Evolutionary conservation across 2,113 vertebrate genomes (phyloP).

Genomic region (Lagopus muta): DNA sequence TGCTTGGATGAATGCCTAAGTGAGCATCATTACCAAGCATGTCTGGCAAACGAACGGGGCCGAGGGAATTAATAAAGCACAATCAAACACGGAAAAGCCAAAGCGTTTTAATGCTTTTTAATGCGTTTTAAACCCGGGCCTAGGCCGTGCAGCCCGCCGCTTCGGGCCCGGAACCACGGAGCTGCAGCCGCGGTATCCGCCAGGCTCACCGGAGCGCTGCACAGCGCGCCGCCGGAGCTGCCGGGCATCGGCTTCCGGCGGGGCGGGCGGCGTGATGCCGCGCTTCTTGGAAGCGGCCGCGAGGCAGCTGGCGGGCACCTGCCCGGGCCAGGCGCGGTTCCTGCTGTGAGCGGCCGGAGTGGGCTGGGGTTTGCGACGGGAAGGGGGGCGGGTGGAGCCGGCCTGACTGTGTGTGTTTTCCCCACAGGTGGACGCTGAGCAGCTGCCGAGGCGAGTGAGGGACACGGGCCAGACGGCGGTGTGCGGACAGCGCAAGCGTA

Average conservation of each 20-base stretch:
- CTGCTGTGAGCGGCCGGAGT: constrained; percentile 66
- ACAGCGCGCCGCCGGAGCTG: not conserved
- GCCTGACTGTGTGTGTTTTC: not conserved
- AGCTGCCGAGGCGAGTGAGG: constrained; percentile 32
- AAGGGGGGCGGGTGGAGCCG: not conserved
- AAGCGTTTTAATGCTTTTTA: not conserved
- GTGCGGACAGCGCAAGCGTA: not conserved
- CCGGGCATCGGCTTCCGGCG: not conserved
- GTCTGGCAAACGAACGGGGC: not conserved
- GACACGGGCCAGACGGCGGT: accelerated
- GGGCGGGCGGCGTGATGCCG: not conserved
- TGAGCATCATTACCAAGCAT: not conserved
- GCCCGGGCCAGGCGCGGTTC: constrained; percentile 76
- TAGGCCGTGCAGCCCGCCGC: not conserved
- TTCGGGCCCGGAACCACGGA: not conserved
- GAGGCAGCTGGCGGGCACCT: constrained; percentile 2
- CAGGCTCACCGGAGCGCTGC: not conserved
- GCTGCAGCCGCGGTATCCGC: not conserved
- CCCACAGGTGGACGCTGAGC: constrained; percentile 55
- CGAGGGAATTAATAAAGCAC: constrained; percentile 2
- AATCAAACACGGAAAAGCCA: not conserved
- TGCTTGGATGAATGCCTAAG: constrained; percentile 2
- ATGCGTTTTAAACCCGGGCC: too few species aligned
- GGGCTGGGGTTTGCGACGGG: not conserved
- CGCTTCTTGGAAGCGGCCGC: constrained; percentile 61